Evolutionary conservation across 2,888 invertebrate species (phyloP), one percentile per base, ranked within the genome.

Genomic region (Neocrepidodera transversa): DNA sequence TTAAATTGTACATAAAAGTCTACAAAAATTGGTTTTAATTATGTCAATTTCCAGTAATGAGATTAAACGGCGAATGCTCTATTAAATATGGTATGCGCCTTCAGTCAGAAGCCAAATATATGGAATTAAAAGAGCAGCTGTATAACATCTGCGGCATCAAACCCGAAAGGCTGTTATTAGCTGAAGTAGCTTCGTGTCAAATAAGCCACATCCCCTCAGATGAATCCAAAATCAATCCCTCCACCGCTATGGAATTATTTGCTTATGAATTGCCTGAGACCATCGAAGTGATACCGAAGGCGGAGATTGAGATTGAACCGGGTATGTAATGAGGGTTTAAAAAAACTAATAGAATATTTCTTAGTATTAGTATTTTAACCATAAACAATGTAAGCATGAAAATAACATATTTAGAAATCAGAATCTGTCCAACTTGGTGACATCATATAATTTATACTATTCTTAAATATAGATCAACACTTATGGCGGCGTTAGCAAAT

Each of bases 21-120:
- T n/a, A n/a, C n/a, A n/a, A n/a, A n/a, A n/a, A n/a, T n/a, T n/a
- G n/a, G n/a, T n/a, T n/a, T n/a, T n/a, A n/a, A n/a, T n/a, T n/a
- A 23, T 23, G 6, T 23, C 23, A 5, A 23, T 5, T 26, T 26
- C 1, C 76, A 90, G 91, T 92, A 11, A 86, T 92, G 56, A 80
- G 87, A n/a, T 79, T 91, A 64, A 91, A 93, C 78, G 95, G 94
- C 0, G 87, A 90, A 13, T 86, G 90, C 48, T 95, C 95, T 0
- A 83, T 89, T 0, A 91, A 92, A 75, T 95, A 94, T 77, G 95
- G 94, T 1, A 82, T 95, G 60, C 84, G 93, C 1, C 83, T 95
- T 17, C 91, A 90, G 77, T 89, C 92, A 5, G 94, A 94, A 68
- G 91, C 91, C 61, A 90, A 89, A 43, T 92, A 92, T 72, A 74